Base-by-base conservation (phyloP, 1,140 invertebrate species). In the Phocides pigmalion region DNA sequence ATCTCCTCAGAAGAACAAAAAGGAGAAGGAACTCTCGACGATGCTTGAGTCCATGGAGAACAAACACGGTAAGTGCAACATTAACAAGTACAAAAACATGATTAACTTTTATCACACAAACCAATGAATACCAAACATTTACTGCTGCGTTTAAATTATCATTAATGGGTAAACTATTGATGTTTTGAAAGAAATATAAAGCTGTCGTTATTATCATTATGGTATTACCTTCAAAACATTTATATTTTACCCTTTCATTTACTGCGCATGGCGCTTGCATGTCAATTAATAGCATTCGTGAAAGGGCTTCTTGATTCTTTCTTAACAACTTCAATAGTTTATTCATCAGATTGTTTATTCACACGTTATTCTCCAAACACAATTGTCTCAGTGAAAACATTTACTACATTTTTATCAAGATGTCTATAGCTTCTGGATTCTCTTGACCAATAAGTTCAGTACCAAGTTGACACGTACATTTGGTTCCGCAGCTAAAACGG, bases 31-130 rank as follows among this genome's bases (percentile, higher is more conserved):
- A 75, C 73, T 96, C 22, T 93, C 95, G 9, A 93, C 94, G 2
- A 94, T 95, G 87, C 94, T 97, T 15, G 94, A 95, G 61, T 93
- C 95, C 53, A 95, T 97, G 93, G 96, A 97, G 74, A 94, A 94
- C 19, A 97, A 97, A 83, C 95, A 97, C 92, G 95, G 96, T 97
- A 93, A 93, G 93, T 92, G n/a, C 25, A 3, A 51, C 12, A 54
- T 39, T n/a, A 14, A 53, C 14, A 37, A 51, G 28, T 12, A 46
- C 41, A 58, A 19, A 11, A 61, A 47, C 17, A n/a, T 49, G 17
- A 22, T 61, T 15, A 22, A 58, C 39, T 12, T 22, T n/a, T 2
- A 14, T 50, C 47, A 50, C 22, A 14, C 22, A 50, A 50, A 25
- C n/a, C n/a, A n/a, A n/a, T n/a, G n/a, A n/a, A n/a, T n/a, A n/a